Evolutionary conservation across 2,797 vertebrate genomes (phyloP).

Genomic region (Pangasius larnaudii): DNA sequence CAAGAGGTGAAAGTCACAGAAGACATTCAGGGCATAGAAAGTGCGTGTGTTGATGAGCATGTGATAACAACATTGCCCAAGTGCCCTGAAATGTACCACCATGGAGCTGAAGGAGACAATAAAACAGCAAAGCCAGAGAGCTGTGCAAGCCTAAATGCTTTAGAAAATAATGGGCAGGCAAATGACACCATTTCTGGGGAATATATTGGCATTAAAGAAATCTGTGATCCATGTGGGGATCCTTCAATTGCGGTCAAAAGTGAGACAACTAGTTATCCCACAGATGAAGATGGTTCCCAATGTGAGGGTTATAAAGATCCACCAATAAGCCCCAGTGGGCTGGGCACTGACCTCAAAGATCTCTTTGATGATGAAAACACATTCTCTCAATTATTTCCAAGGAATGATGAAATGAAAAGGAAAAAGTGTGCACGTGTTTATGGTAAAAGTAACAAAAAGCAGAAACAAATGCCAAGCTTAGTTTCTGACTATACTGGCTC

Average conservation of each 20-base stretch:
- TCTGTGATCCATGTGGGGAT: slow-evolving; percentile 63
- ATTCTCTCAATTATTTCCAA: slow-evolving; percentile 89
- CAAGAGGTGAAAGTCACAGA: slow-evolving; percentile 57
- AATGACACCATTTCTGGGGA: slow-evolving; percentile 57
- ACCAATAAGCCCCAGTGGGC: slow-evolving; percentile 63
- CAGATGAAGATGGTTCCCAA: slow-evolving; percentile 59
- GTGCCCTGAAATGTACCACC: slow-evolving; percentile 52
- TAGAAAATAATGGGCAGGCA: slow-evolving; percentile 49
- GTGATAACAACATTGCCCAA: slow-evolving; percentile 53
- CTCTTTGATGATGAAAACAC: slow-evolving; percentile 86
- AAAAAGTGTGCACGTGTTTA: slow-evolving; percentile 91
- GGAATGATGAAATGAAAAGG: slow-evolving; percentile 80
- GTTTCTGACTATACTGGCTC: slow-evolving; percentile 48
- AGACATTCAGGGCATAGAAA: slow-evolving; percentile 50
- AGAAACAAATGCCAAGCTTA: slow-evolving; percentile 66
- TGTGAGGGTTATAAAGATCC: slow-evolving; percentile 63
- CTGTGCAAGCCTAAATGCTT: slow-evolving; percentile 53
- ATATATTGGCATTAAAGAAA: slow-evolving; percentile 50
- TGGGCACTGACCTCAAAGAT: slow-evolving; percentile 74
- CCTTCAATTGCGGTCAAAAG: slow-evolving; percentile 70
- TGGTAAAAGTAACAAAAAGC: slow-evolving; percentile 85
- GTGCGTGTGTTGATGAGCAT: slow-evolving; percentile 58
- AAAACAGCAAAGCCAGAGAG: slow-evolving; percentile 39
- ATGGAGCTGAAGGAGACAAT: slow-evolving; percentile 31
- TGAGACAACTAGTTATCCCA: slow-evolving; percentile 64